Conservation (phyloP, 2,797 vertebrate genomes). For the Lates japonicus region DNA sequence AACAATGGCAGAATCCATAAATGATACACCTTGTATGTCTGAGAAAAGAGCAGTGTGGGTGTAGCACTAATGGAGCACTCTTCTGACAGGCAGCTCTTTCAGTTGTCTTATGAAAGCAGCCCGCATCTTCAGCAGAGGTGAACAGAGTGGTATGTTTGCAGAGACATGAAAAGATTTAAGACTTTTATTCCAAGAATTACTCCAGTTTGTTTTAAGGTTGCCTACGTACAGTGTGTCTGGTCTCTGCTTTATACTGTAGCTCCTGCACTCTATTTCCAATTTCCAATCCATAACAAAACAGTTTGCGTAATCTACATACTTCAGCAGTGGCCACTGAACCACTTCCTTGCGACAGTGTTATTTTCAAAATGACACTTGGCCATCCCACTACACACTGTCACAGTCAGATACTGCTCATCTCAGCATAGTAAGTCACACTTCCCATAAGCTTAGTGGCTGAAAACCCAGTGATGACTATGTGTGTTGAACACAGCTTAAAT, state of each 20-base stretch:
- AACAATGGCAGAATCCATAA: slow-evolving; percentile 63
- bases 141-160: slow-evolving; percentile 41
- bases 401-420: slow-evolving; percentile 61
- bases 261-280: not conserved
- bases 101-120: slow-evolving; percentile 61
- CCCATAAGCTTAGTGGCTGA: slow-evolving; percentile 49
- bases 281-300: not conserved
- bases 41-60: slow-evolving; percentile 64
- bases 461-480: slow-evolving; percentile 55
- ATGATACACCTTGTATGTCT: slow-evolving; percentile 56
- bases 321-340: slow-evolving; percentile 23
- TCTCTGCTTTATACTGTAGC: slow-evolving; percentile 1
- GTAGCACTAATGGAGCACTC: slow-evolving; percentile 68
- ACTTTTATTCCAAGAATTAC: slow-evolving; percentile 43
- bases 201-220: slow-evolving; percentile 22
- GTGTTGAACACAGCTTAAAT: slow-evolving; percentile 54
- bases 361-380: slow-evolving; percentile 55
- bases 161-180: not conserved
- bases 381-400: slow-evolving; percentile 52
- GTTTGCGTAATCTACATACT: slow-evolving; percentile 35
- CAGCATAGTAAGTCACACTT: slow-evolving; percentile 54
- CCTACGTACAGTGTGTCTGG: not conserved
- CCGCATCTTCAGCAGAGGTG: slow-evolving; percentile 44
- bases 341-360: slow-evolving; percentile 37
- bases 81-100: slow-evolving; percentile 59